Conservation (phyloP, 2,888 invertebrate genomes). For the Chrysolina haemoptera region DNA sequence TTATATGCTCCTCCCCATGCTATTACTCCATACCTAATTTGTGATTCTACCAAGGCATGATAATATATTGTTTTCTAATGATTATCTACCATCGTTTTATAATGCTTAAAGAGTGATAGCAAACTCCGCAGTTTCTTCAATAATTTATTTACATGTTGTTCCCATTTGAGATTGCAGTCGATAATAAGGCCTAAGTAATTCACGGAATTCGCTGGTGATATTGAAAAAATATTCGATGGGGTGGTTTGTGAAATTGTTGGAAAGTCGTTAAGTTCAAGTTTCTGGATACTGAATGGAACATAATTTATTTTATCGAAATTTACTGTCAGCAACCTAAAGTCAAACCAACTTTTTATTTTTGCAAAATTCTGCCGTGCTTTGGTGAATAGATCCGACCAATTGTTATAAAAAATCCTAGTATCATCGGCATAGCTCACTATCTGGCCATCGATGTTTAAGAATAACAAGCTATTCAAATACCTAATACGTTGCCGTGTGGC, state of each 20-base stretch:
- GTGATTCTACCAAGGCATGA: constrained; percentile 11
- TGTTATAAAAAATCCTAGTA: no score
- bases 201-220: background rate
- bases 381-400: background rate
- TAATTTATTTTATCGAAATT: background rate
- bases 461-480: no score
- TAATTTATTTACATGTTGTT: background rate
- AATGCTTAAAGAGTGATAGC: background rate
- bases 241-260: background rate
- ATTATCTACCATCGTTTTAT: background rate
- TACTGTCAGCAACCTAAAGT: background rate
- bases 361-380: background rate
- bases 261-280: background rate
- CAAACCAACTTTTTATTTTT: background rate
- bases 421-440: no score
- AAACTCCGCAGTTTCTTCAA: background rate
- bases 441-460: no score
- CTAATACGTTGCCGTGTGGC: no score
- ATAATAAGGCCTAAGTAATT: background rate
- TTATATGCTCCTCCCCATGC: constrained; percentile 16
- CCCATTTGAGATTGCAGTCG: background rate
- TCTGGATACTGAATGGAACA: background rate
- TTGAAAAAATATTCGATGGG: background rate
- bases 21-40: background rate
- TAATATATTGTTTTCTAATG: background rate